phyloP scores from a whole-genome alignment of 2,113 vertebrate species.

The Kryptolebias marmoratus region DNA sequence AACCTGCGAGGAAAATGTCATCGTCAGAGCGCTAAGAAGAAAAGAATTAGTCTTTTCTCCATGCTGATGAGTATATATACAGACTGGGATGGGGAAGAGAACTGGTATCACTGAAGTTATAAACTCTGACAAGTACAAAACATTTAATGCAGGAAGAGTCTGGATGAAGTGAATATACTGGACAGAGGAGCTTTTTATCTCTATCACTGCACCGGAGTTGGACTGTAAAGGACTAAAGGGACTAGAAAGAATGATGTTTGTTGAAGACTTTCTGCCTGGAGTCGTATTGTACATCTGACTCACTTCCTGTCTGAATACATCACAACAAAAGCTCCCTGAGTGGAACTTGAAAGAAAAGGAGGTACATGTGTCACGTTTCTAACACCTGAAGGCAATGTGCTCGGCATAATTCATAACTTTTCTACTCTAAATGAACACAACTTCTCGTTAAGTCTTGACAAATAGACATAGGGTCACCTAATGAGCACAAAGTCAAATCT shows the following conservation, averaged over 20 bases:
- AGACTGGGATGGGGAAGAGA: conserved; percentile 10
- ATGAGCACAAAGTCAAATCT: conserved; percentile 25
- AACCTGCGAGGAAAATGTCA: conserved; percentile 30
- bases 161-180: conserved; percentile 25
- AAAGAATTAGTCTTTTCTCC: conserved; percentile 4
- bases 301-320: too few relatives aligned
- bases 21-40: neutral
- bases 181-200: conserved; percentile 27
- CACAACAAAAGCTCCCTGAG: too few relatives aligned
- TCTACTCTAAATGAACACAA: conserved; percentile 59
- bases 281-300: too few relatives aligned
- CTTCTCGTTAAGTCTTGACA: conserved; percentile 53
- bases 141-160: conserved; percentile 14
- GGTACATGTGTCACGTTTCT: too few relatives aligned
- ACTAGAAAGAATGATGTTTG: neutral
- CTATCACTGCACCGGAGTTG: neutral
- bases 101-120: conserved; percentile 17
- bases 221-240: conserved; percentile 11
- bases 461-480: conserved; percentile 35
- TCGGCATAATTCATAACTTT: conserved; percentile 25
- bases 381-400: conserved; percentile 12
- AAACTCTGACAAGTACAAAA: conserved; percentile 31
- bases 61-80: conserved; percentile 29
- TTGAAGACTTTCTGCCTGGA: neutral
- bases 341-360: too few relatives aligned